A percentile compares a stretch with the other conserved stretches of the same genome.
phyloP scores from a whole-genome alignment of 2,888 invertebrate species.

The Drosophila pseudotakahashii region DNA sequence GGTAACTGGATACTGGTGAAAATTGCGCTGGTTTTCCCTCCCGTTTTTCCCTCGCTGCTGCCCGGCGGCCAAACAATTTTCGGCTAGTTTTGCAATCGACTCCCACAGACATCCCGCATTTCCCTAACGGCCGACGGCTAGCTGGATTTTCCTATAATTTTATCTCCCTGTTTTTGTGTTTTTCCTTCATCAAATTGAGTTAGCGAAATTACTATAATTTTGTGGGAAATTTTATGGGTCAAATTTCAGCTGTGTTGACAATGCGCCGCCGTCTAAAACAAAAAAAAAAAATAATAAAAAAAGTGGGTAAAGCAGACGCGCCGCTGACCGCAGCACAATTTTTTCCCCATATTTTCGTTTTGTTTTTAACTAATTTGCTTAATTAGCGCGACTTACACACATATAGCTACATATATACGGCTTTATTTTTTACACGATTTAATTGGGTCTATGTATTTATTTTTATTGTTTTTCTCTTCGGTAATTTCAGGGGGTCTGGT shows the following conservation, averaged over 20 bases:
- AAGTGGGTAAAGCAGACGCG: conserved; percentile 48
- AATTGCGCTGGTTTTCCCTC: conserved; percentile 64
- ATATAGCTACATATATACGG: conserved; percentile 15
- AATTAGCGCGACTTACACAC: conserved; percentile 63
- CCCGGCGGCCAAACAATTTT: conserved; percentile 54
- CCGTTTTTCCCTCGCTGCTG: conserved; percentile 31
- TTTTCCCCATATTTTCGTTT: conserved; percentile 24
- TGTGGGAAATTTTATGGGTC: conserved; percentile 79
- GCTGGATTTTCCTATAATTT: conserved; percentile 43
- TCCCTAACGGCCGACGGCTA: conserved; percentile 27
- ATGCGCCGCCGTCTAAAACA: conserved; percentile 29
- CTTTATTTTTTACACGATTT: conserved; percentile 43
- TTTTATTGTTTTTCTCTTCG: conserved; percentile 43
- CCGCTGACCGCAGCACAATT: conserved; percentile 63
- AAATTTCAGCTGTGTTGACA: conserved; percentile 70
- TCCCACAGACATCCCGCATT: conserved; percentile 21
- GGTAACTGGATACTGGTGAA: conserved; percentile 70
- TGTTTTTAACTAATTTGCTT: conserved; percentile 67
- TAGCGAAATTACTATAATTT: conserved; percentile 78
- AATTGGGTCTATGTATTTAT: conserved; percentile 54
- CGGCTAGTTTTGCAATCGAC: conserved; percentile 73
- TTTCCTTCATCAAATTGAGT: conserved; percentile 71
- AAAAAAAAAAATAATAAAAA: conserved; percentile 23
- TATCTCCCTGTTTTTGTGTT: conserved; percentile 11
- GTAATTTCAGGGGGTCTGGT: conserved; percentile 47